A percentile compares a stretch with the other conserved stretches of the same genome.
phyloP scores from a whole-genome alignment of 30 jellyfish, hydroid and myxozoan genomes.

The Pseudorhiza aurosa region DNA sequence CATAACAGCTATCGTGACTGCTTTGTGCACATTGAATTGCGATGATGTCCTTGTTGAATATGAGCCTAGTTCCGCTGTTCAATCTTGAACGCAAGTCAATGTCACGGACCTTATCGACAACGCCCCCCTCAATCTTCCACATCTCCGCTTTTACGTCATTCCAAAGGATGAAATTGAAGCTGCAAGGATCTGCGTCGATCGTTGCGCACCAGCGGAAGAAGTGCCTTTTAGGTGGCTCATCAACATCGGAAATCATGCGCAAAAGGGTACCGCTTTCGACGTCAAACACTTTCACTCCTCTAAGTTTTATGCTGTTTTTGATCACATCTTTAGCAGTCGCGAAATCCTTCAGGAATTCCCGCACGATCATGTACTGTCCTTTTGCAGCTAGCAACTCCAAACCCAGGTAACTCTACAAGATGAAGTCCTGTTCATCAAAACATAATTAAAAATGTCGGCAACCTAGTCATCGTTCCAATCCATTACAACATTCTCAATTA shows the following conservation, averaged over 20 bases:
- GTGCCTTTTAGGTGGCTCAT: not conserved
- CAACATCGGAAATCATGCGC: not conserved
- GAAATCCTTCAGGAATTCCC: not conserved
- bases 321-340: constrained; percentile 21
- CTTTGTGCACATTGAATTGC: constrained; percentile 19
- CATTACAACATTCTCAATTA: too few species aligned
- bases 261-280: not conserved
- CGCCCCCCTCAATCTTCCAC: constrained; percentile 25
- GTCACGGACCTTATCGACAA: constrained; percentile 2
- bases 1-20: constrained; percentile 34
- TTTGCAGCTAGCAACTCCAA: constrained; percentile 44
- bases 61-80: constrained; percentile 3
- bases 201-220: constrained; percentile 25
- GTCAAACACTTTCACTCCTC: constrained; percentile 31
- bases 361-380: constrained; percentile 29
- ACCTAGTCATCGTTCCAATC: too few species aligned
- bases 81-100: constrained; percentile 31
- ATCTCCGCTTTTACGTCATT: not conserved
- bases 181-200: constrained; percentile 21
- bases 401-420: constrained; percentile 3
- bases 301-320: not conserved
- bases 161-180: constrained; percentile 40
- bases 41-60: constrained; percentile 16
- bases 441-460: too few species aligned
- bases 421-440: not conserved